These are phyloP conservation scores for Parnassius apollo DNA, from an alignment of 2,888 invertebrate genomes.

Conservation along the genomic window DNA sequence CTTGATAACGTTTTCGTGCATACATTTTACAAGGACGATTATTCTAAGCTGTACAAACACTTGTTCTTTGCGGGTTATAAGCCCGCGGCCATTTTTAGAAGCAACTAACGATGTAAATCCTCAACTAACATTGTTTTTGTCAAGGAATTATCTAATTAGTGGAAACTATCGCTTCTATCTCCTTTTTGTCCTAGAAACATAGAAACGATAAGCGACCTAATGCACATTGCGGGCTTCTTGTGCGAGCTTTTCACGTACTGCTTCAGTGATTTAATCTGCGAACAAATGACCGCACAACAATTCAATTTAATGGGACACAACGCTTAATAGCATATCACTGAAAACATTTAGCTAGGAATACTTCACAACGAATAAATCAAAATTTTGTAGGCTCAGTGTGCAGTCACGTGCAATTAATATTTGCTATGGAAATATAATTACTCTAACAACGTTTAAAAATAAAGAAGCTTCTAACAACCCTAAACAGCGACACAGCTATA, in stretches of 20 bases:
- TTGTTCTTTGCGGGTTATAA: too few species aligned
- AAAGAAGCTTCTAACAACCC: too few species aligned
- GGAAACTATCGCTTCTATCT: not conserved
- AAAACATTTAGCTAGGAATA: not conserved
- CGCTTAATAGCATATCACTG: not conserved
- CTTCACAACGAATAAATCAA: not conserved
- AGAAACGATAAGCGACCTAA: not conserved
- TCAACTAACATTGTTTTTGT: not conserved
- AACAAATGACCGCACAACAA: not conserved
- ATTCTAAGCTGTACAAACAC: too few species aligned
- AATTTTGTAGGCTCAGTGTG: too few species aligned
- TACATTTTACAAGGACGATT: too few species aligned
- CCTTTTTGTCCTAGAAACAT: slow-evolving; percentile 1
- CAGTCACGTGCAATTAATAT: too few species aligned
- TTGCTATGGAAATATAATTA: too few species aligned
- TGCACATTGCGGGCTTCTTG: slow-evolving; percentile 9
- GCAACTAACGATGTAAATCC: too few species aligned
- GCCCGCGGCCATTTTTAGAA: too few species aligned
- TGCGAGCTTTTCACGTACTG: not conserved
- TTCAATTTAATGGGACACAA: not conserved
- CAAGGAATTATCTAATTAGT: slow-evolving; percentile 16
- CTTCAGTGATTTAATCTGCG: not conserved
- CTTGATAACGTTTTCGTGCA: too few species aligned
- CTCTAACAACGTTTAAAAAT: too few species aligned
- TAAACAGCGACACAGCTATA: too few species aligned